A percentile compares a stretch with the other conserved stretches of the same genome.
Evolutionary conservation across 2,888 invertebrate species (phyloP).

Genomic region (Nowickia ferox): DNA sequence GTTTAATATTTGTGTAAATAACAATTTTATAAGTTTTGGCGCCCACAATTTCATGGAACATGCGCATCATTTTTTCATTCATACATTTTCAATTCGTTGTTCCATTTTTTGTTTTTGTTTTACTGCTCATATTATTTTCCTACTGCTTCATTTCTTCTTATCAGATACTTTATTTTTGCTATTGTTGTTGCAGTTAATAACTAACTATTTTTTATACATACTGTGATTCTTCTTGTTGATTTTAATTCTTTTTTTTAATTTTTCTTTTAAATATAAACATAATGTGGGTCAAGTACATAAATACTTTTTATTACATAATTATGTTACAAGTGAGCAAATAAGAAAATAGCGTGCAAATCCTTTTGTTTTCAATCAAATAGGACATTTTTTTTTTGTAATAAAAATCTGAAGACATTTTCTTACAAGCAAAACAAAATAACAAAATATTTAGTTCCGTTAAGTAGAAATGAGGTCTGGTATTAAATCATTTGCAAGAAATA

Average conservation of each 20-base stretch:
- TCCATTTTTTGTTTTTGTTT: neutral
- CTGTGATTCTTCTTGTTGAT: neutral
- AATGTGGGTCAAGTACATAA: slow-evolving; percentile 70
- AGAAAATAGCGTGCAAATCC: neutral
- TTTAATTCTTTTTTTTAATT: slow-evolving; percentile 36
- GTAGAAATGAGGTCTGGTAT: neutral
- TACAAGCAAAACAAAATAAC: neutral
- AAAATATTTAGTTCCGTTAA: neutral
- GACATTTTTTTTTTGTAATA: neutral
- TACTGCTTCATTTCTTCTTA: slow-evolving; percentile 26
- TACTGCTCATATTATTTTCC: slow-evolving; percentile 1
- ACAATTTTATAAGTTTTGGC: slow-evolving; percentile 60
- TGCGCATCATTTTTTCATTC: slow-evolving; percentile 39
- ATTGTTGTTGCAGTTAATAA: slow-evolving; percentile 50
- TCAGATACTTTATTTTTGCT: slow-evolving; percentile 27
- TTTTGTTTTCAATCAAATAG: slow-evolving; percentile 8
- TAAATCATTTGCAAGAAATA: neutral
- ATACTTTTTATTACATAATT: slow-evolving; percentile 58
- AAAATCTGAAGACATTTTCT: slow-evolving; percentile 23
- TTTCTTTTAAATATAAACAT: slow-evolving; percentile 20
- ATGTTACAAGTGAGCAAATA: neutral
- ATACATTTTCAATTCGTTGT: neutral
- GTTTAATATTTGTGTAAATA: slow-evolving; percentile 10
- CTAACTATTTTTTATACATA: neutral
- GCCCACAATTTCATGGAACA: slow-evolving; percentile 48